Percentiles rank a stretch among this genome's conserved stretches.
These are phyloP conservation scores for Erethizon dorsatum DNA, from an alignment of 2,797 vertebrate genomes.

Conservation along the genomic window DNA sequence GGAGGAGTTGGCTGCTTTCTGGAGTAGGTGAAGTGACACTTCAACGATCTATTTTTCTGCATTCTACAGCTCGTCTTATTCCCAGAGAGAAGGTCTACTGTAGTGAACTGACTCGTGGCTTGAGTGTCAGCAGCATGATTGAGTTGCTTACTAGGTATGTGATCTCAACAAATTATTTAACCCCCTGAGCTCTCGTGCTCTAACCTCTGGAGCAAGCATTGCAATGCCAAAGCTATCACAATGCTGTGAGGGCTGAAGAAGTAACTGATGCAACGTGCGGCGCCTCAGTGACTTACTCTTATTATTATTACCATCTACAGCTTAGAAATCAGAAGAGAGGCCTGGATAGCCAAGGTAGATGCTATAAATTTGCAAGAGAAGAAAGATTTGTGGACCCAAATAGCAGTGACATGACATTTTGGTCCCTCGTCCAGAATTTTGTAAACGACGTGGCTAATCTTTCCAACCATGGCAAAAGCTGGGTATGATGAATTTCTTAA, in stretches of 20 bases:
- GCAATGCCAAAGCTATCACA: rapidly evolving
- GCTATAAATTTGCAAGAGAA: not conserved
- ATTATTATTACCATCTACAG: too few species aligned
- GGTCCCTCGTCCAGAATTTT: not conserved
- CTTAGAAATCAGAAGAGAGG: not conserved
- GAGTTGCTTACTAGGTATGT: not conserved
- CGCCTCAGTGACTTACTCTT: not conserved
- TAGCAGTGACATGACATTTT: rapidly evolving
- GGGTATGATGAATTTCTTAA: not conserved
- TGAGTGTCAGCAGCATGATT: not conserved
- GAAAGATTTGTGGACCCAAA: too few species aligned
- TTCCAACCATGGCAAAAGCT: not conserved
- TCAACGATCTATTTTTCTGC: not conserved
- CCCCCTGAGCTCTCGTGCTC: too few species aligned
- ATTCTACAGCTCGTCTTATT: not conserved
- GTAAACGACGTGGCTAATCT: rapidly evolving
- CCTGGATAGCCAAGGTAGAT: rapidly evolving
- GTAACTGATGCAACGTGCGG: rapidly evolving
- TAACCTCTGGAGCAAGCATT: not conserved
- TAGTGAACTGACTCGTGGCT: not conserved
- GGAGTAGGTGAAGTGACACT: not conserved
- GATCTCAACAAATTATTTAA: not conserved
- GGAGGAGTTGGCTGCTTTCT: not conserved
- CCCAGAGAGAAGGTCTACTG: not conserved
- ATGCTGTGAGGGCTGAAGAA: too few species aligned